Conservation (phyloP, 2,888 invertebrate species). For the Congeria kusceri region DNA sequence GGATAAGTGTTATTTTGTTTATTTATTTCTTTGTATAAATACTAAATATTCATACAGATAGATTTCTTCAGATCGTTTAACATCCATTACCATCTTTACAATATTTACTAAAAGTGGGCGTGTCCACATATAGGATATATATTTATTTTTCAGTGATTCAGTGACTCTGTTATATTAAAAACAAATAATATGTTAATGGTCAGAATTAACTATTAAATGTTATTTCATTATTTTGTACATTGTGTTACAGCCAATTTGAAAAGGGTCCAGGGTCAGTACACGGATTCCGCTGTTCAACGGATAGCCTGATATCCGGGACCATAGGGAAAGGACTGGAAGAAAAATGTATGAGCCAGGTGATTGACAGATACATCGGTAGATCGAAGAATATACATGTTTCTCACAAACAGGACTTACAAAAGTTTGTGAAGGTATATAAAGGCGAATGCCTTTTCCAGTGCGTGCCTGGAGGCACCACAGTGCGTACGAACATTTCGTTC, state of each 20-base stretch:
- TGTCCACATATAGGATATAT: no score
- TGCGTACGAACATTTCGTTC: slow-evolving; percentile 1
- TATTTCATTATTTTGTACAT: no score
- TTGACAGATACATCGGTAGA: slow-evolving; percentile 1
- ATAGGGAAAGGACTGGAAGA: slow-evolving; percentile 17
- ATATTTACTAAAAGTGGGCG: no score
- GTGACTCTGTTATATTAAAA: no score
- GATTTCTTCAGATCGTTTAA: no score
- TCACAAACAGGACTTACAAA: slow-evolving; percentile 15
- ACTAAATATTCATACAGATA: no score
- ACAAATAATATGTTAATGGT: no score
- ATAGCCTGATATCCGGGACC: slow-evolving; percentile 10
- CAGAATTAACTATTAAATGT: no score
- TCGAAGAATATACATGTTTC: background rate
- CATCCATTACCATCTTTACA: no score
- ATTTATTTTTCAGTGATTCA: no score
- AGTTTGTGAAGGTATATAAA: slow-evolving; percentile 17
- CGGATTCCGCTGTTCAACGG: slow-evolving; percentile 12
- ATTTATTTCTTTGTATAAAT: no score
- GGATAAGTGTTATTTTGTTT: no score
- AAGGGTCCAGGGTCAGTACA: slow-evolving; percentile 20
- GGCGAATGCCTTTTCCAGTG: slow-evolving; percentile 6
- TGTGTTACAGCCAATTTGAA: slow-evolving; percentile 23
- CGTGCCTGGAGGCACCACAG: slow-evolving; percentile 19
- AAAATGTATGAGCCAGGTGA: background rate